Evolutionary conservation across 2,113 vertebrate species (phyloP).

Genomic region (Ptychochromis oligacanthus): DNA sequence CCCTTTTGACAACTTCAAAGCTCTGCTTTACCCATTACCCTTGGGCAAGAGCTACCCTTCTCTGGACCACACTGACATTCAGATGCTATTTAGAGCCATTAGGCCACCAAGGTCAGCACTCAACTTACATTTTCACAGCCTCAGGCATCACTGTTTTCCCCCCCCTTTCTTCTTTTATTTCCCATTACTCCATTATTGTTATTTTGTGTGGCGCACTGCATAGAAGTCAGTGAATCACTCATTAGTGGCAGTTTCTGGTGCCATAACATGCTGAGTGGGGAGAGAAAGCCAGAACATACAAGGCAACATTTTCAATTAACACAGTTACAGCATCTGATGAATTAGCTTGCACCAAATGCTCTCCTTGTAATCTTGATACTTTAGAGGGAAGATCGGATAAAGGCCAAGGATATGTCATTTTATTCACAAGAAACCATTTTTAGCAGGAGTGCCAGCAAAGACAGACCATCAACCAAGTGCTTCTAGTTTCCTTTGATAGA

Average conservation of each 20-base stretch:
- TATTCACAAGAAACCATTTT: slow-evolving; percentile 10
- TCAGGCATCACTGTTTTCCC: slow-evolving; percentile 33
- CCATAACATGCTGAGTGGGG: not conserved
- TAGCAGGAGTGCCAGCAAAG: slow-evolving; percentile 10
- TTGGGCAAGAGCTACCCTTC: slow-evolving; percentile 60
- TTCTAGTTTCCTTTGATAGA: slow-evolving; percentile 39
- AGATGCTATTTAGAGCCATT: slow-evolving; percentile 72
- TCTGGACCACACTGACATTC: slow-evolving; percentile 61
- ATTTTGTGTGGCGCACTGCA: slow-evolving; percentile 39
- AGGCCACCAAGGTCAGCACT: slow-evolving; percentile 72
- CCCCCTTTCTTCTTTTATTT: not conserved
- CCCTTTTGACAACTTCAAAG: slow-evolving; percentile 55
- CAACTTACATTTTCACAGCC: slow-evolving; percentile 71
- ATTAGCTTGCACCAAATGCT: slow-evolving; percentile 37
- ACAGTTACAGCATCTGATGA: slow-evolving; percentile 44
- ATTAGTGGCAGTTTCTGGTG: slow-evolving; percentile 47
- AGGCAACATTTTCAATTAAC: slow-evolving; percentile 46
- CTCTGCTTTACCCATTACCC: slow-evolving; percentile 53
- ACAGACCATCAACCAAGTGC: slow-evolving; percentile 28
- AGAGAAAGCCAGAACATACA: slow-evolving; percentile 27
- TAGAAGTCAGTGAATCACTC: slow-evolving; percentile 25
- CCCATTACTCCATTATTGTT: slow-evolving; percentile 20
- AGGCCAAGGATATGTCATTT: slow-evolving; percentile 34
- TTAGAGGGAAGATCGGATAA: slow-evolving; percentile 10
- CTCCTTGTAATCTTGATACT: slow-evolving; percentile 41